These are phyloP conservation scores for Xiphydria camelus DNA, from an alignment of 2,888 invertebrate species.

Conservation along the genomic window DNA sequence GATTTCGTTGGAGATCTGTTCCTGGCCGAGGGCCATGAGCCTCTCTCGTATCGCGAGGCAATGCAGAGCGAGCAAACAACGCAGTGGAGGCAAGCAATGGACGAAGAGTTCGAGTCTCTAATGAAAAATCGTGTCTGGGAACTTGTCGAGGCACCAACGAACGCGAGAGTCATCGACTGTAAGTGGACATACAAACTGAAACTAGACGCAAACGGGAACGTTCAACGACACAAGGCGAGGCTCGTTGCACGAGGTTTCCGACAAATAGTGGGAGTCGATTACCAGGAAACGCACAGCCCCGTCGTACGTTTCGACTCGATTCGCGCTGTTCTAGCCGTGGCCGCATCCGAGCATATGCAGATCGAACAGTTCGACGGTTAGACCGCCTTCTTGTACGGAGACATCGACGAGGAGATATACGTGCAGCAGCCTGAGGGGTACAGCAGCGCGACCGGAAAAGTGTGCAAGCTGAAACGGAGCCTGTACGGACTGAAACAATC, in stretches of 20 bases:
- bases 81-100: conserved; percentile 8
- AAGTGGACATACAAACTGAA: conserved; percentile 12
- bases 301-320: conserved; percentile 36
- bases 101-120: conserved; percentile 18
- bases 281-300: conserved; percentile 40
- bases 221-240: conserved; percentile 34
- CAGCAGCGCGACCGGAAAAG: conserved; percentile 30
- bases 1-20: neutral
- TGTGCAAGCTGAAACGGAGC: conserved; percentile 42
- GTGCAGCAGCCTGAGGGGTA: conserved; percentile 46
- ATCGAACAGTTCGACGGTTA: conserved; percentile 38
- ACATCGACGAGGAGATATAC: conserved; percentile 39
- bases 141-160: neutral
- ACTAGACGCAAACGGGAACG: conserved; percentile 22
- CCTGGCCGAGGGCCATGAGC: neutral
- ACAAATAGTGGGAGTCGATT: conserved; percentile 35
- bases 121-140: conserved; percentile 13
- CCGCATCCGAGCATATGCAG: conserved; percentile 25
- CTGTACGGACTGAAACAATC: conserved; percentile 51
- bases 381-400: conserved; percentile 42
- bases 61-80: neutral
- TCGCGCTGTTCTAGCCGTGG: conserved; percentile 31
- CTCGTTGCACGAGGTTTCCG: conserved; percentile 34
- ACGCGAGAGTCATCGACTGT: neutral
- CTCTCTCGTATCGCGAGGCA: neutral